A percentile compares a stretch with the other conserved stretches of the same genome.
Conservation (phyloP, 2,888 invertebrate genomes). For the Pilophorus perplexus region DNA sequence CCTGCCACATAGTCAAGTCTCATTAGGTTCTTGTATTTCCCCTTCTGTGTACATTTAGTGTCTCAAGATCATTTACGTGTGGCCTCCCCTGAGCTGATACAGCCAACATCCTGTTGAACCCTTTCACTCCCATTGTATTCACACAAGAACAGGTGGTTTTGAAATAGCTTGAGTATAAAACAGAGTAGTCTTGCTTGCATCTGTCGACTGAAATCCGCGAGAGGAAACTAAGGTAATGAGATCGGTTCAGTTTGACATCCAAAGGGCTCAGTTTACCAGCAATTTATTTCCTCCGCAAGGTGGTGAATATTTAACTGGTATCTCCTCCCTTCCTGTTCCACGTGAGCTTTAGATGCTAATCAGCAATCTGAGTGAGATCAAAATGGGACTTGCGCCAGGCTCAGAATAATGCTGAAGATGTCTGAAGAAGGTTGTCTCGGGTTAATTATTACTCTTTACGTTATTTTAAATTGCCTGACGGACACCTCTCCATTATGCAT, state of each 20-base stretch:
- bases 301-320: constrained; percentile 20
- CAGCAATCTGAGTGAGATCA: too few relatives aligned
- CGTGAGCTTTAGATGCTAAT: too few relatives aligned
- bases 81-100: background rate
- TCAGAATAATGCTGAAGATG: too few relatives aligned
- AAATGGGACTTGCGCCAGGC: too few relatives aligned
- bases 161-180: constrained; percentile 8
- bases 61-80: background rate
- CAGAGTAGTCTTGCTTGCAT: background rate
- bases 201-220: background rate
- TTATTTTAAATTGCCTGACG: too few relatives aligned
- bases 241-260: constrained; percentile 13
- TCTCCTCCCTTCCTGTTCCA: constrained; percentile 7
- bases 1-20: too few relatives aligned
- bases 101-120: constrained; percentile 6
- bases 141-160: constrained; percentile 21
- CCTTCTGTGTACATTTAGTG: too few relatives aligned
- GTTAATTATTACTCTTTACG: too few relatives aligned
- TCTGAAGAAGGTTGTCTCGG: too few relatives aligned
- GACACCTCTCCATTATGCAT: too few relatives aligned
- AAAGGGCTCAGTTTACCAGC: constrained; percentile 11
- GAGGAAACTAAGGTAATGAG: constrained; percentile 34
- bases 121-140: constrained; percentile 27
- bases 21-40: too few relatives aligned
- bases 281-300: constrained; percentile 23